Evolutionary conservation across 2,888 invertebrate genomes (phyloP), one percentile per base, ranked within the genome.

Genomic region (Brachyopa scutellaris): DNA sequence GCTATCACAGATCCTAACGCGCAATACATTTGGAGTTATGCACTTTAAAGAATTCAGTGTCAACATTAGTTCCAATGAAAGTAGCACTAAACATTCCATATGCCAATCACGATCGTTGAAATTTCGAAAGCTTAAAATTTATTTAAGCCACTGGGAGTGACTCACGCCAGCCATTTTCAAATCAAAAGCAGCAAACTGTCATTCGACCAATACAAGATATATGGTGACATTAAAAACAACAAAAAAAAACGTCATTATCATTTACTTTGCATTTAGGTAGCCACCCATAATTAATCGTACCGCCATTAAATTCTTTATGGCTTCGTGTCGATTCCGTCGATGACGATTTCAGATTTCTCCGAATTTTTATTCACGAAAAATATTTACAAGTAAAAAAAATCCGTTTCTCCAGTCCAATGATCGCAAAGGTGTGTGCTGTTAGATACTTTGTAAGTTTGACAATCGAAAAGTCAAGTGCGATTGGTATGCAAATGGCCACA

Each of bases 261-360:
- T 64, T 74, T 69, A 62, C 57, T 80, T 74, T 74, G 80, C 74
- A 74, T 80, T 69, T 51, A 77, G 77, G 82, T 82, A 82, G 82
- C 77, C 77, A 82, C 64, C 77, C 77, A 70, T 82, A 70, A 82
- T 82, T 77, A 77, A 82, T 77, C 15, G 38, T 15, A 19, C 55
- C 57, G 62, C 57, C 77, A 82, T 82, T 82, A 77, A 82, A 69
- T 76, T 74, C 66, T 82, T 76, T 76, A 76, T 77, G 82, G 64
- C 77, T 72, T 19, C 70, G 59, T 40, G 69, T 70, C 57, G 51
- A 70, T 26, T 53, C 33, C 38, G 33, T 64, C 45, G 61, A 66
- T 77, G 66, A 61, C 61, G 70, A 77, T 61, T 66, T 23, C 21
- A 61, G 82, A 72, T 77, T 82, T 82, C 82, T 82, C 77, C 66